These are phyloP conservation scores for Drosophila arizonae DNA, from an alignment of 1,140 invertebrate genomes.

Conservation along the genomic window DNA sequence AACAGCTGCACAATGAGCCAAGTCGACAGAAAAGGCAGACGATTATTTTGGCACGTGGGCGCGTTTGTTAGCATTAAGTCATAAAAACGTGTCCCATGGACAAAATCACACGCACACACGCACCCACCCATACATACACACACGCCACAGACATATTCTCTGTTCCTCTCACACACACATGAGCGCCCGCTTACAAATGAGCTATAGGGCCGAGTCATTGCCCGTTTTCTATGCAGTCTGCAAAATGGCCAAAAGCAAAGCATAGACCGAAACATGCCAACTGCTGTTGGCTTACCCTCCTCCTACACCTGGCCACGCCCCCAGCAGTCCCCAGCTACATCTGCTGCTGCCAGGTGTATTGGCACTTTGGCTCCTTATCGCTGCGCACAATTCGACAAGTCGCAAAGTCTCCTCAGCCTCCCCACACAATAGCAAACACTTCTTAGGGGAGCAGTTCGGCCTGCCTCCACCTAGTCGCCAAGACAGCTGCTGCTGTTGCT, in stretches of 20 bases:
- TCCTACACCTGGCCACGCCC: not conserved
- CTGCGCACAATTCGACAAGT: constrained; percentile 58
- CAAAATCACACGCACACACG: constrained; percentile 16
- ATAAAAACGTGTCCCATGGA: constrained; percentile 75
- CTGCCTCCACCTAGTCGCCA: not conserved
- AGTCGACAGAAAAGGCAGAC: constrained; percentile 73
- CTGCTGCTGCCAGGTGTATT: constrained; percentile 49
- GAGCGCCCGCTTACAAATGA: constrained; percentile 30
- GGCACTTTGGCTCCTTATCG: constrained; percentile 72
- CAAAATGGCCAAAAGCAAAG: constrained; percentile 47
- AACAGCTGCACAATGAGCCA: constrained; percentile 69
- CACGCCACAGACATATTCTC: not conserved
- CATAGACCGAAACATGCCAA: constrained; percentile 29
- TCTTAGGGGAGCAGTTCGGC: constrained; percentile 30
- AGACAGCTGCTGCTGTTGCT: not conserved
- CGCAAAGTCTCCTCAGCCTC: constrained; percentile 46
- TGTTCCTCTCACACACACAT: not conserved
- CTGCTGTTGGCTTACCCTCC: constrained; percentile 1
- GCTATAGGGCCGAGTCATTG: constrained; percentile 40
- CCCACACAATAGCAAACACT: constrained; percentile 50
- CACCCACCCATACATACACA: not conserved
- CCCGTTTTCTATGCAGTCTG: constrained; percentile 49
- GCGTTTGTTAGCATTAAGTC: constrained; percentile 81
- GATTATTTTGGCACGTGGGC: constrained; percentile 80
- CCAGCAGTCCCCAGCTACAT: not conserved